Base-by-base conservation (phyloP, 1,140 invertebrate genomes). In the Drosophila pectinifera region DNA sequence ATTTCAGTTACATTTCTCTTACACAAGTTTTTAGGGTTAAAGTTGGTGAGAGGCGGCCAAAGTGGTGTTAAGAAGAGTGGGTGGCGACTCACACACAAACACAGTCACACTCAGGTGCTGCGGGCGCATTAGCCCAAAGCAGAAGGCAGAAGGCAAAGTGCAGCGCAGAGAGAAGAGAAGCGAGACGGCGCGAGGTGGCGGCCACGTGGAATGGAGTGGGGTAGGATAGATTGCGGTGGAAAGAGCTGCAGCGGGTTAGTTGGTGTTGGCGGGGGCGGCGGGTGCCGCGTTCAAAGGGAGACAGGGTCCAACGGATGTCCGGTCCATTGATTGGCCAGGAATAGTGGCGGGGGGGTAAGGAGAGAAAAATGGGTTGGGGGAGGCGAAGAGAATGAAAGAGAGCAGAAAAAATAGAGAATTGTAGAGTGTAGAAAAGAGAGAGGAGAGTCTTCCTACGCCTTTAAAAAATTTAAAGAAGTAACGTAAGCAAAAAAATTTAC, bases 281-380 rank as follows among this genome's bases (percentile, higher is more conserved):
- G 22, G 20, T 1, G 14, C 2, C 13, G 8, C 7, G 14, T 10
- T 5, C 8, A 58, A 28, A n/a, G 41, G 65, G 16, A 20, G 16
- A 8, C 22, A 28, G n/a, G 46, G 41, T 39, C 13, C 20, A 72
- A 48, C 68, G 65, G 68, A 72, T 72, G 68, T 70, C 68, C 68
- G 68, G 68, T 53, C 20, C 68, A 48, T 72, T 49, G 68, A 72
- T 72, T 72, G 68, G 68, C 42, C 42, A 28, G 39, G 48, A 11
- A 31, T 8, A 49, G 13, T 20, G 1, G 1, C 14, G 24, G 26
- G n/a, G 24, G 34, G 26, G 22, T 10, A 26, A 39, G 8, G 24
- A 34, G 24, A 5, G 5, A 16, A 22, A 16, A 34, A 22, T 26
- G 7, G 16, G 20, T 18, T 7, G 7, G 46, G 20, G 20, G 46